Base-by-base conservation (phyloP, 2,888 invertebrate genomes). In the Clepsis dumicolana region DNA sequence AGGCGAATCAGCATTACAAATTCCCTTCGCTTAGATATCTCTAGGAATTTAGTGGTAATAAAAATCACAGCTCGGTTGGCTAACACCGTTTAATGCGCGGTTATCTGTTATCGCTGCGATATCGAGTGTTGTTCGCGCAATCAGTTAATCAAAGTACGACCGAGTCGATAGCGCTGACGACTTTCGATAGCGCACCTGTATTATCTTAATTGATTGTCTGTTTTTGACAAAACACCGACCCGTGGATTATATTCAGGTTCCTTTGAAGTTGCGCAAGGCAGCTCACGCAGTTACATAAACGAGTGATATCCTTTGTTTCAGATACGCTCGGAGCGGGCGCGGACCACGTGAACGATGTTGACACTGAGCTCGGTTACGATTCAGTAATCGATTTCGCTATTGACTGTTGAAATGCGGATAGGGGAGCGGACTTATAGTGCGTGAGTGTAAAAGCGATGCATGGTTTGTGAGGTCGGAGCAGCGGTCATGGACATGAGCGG, bases 401-500 rank as follows among this genome's bases (percentile, higher is more conserved):
- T 77, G 80, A 85, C 82, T 81, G 65, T 84, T 84, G 90, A 86
- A 82, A 92, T 91, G 91, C 85, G 86, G 90, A 88, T 88, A 86
- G 84, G 83, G 81, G 87, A 83, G 90, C 84, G 90, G 88, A 91
- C 91, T 91, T 84, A 80, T 74, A 90, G 90, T 89, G 93, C 81
- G 90, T 89, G 90, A 83, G 79, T 86, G 86, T 87, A 91, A 91
- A 88, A 87, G 87, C 89, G 89, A 93, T 93, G 93, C 92, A 93
- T 93, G 93, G 93, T 93, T 87, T 93, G 93, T 93, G 93, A 93
- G 90, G 83, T 83, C 82, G 85, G 87, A 79, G 77, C 83, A 80
- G 89, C 88, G 81, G 90, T 83, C 87, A 93, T 93, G 93, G 93
- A 93, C 91, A 93, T 92, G 93, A 93, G 91, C 86, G 91, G 90